These are phyloP conservation scores for Panzeria rudis DNA, from an alignment of 2,888 invertebrate species.

Conservation along the genomic window DNA sequence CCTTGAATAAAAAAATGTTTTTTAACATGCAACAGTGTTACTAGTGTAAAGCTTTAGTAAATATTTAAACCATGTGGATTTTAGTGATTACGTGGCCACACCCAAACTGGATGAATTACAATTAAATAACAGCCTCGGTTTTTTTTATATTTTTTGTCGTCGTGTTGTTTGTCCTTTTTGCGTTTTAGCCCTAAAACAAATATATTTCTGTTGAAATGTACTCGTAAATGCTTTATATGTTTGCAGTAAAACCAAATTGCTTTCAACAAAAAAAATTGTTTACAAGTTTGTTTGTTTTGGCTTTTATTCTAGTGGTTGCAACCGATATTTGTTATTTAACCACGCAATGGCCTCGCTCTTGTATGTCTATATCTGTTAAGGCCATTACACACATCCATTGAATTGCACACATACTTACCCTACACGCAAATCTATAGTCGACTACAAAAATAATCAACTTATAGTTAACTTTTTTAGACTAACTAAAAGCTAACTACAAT, in stretches of 20 bases:
- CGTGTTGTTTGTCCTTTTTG: not conserved
- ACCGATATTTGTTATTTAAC: constrained; percentile 53
- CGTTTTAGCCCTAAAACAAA: constrained; percentile 23
- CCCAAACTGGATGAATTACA: not conserved
- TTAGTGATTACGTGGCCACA: constrained; percentile 42
- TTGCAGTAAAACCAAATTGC: constrained; percentile 12
- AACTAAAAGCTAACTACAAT: no score
- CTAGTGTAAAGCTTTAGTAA: not conserved
- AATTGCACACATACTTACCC: not conserved
- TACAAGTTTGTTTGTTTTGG: constrained; percentile 24
- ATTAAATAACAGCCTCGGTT: constrained; percentile 5
- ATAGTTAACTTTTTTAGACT: no score
- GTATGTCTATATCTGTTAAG: constrained; percentile 28
- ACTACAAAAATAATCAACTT: no score
- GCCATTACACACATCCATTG: not conserved
- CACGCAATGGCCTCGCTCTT: constrained; percentile 59
- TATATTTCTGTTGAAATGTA: constrained; percentile 10
- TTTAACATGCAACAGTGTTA: not conserved
- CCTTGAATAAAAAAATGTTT: not conserved
- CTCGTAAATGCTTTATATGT: not conserved
- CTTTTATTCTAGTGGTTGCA: constrained; percentile 29
- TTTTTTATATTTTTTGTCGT: not conserved
- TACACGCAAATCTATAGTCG: no score
- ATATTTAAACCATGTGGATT: constrained; percentile 37
- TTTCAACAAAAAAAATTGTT: not conserved